Base-by-base conservation (phyloP, 2,888 invertebrate species). In the Ectemnius cavifrons region DNA sequence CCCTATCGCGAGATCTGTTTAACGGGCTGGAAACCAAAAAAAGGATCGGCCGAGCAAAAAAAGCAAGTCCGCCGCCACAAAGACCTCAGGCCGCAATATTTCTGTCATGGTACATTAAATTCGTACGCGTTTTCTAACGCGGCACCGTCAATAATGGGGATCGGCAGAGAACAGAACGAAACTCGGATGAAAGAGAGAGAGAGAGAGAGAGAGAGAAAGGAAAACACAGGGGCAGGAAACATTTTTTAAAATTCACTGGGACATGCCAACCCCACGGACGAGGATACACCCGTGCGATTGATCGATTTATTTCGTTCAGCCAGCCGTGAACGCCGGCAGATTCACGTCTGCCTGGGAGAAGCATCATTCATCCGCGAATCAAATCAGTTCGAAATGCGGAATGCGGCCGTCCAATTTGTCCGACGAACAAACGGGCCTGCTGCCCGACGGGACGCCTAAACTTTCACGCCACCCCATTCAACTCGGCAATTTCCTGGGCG, bases 71-170 rank as follows among this genome's bases (percentile, higher is more conserved):
- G 27, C 27, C 61, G 23, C 27, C 73, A 60, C 59, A 74, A 67
- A 66, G 49, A 23, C 52, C 16, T 16, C 49, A n/a, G 1, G 63
- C 60, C 16, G 68, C 62, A 56, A 68, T 72, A 65, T 64, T 67
- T 71, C 67, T 67, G 72, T 60, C 75, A 69, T 69, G 75, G 64
- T 64, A 67, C 75, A 72, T 75, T 68, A 72, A 75, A 75, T 75
- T 68, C 67, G 71, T 62, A 59, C 63, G 56, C 61, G 71, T 60
- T 75, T 68, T 65, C 68, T 37, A 71, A 68, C 67, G 63, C 59
- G 62, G 59, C 28, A 28, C 47, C 61, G 63, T 52, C 67, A 63
- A 72, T 63, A 60, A 63, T 46, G 47, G 18, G 47, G 57, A 47
- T 14, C 28, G 61, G 61, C 46, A 11, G 65, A 65, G 37, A 6